These are phyloP conservation scores for Herpetotheres cachinnans DNA, from an alignment of 2,113 vertebrate genomes.

Conservation along the genomic window DNA sequence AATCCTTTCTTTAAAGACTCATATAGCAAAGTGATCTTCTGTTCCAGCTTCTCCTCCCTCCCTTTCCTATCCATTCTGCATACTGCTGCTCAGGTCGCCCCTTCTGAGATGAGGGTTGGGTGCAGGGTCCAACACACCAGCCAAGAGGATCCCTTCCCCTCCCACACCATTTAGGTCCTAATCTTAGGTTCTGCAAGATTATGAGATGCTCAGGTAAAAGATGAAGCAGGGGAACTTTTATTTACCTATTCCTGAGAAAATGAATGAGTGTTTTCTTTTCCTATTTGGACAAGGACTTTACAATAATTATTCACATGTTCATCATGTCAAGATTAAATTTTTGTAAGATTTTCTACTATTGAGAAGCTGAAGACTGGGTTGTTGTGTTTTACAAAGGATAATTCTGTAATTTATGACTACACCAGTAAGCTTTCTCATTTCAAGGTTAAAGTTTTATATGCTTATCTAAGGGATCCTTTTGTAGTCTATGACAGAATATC, in stretches of 20 bases:
- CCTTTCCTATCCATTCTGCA: background rate
- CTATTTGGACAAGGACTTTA: background rate
- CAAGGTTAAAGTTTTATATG: background rate
- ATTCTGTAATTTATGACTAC: background rate
- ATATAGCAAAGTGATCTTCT: background rate
- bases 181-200: background rate
- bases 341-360: background rate
- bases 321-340: background rate
- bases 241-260: background rate
- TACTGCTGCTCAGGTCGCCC: background rate
- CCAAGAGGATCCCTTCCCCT: background rate
- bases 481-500: background rate
- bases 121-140: background rate
- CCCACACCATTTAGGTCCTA: background rate
- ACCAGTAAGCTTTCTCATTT: background rate
- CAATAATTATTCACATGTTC: background rate
- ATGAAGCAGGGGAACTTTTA: background rate
- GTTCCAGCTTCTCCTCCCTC: background rate
- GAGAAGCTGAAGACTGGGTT: background rate
- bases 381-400: background rate
- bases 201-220: background rate
- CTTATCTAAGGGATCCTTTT: background rate
- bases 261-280: background rate
- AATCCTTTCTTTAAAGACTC: background rate
- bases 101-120: background rate